phyloP scores from a whole-genome alignment of 1,140 invertebrate species.

The Thrips palmi region DNA sequence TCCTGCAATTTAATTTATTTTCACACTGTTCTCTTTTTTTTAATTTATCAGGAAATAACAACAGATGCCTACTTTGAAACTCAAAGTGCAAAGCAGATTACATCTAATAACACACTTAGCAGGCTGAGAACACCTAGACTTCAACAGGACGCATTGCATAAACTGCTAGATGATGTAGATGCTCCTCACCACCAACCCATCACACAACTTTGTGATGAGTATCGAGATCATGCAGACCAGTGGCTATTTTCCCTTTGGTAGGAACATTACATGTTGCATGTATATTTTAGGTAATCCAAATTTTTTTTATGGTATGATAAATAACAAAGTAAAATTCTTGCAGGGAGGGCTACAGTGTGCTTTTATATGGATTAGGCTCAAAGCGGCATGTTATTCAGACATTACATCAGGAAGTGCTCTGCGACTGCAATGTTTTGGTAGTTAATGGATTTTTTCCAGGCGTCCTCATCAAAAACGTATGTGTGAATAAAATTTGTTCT shows the following conservation, averaged over 20 bases:
- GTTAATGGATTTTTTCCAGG: constrained; percentile 87
- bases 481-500: constrained; percentile 10
- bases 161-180: constrained; percentile 25
- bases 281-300: not conserved
- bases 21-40: no score
- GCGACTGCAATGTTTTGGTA: constrained; percentile 49
- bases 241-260: constrained; percentile 27
- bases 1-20: no score
- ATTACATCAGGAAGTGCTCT: constrained; percentile 49
- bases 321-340: constrained; percentile 13
- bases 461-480: constrained; percentile 62
- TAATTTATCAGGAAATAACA: constrained; percentile 11
- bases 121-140: constrained; percentile 51
- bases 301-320: not conserved
- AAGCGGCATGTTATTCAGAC: constrained; percentile 59
- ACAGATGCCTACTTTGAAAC: constrained; percentile 20
- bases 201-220: constrained; percentile 19
- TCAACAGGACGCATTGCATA: constrained; percentile 41
- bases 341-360: constrained; percentile 71
- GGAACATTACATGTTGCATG: constrained; percentile 1
- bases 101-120: constrained; percentile 66
- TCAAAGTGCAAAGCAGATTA: constrained; percentile 29
- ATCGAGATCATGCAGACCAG: constrained; percentile 19
- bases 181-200: constrained; percentile 20
- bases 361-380: constrained; percentile 78